These are phyloP conservation scores for Lordiphosa andalusiaca DNA, from an alignment of 2,888 invertebrate genomes.

Conservation along the genomic window DNA sequence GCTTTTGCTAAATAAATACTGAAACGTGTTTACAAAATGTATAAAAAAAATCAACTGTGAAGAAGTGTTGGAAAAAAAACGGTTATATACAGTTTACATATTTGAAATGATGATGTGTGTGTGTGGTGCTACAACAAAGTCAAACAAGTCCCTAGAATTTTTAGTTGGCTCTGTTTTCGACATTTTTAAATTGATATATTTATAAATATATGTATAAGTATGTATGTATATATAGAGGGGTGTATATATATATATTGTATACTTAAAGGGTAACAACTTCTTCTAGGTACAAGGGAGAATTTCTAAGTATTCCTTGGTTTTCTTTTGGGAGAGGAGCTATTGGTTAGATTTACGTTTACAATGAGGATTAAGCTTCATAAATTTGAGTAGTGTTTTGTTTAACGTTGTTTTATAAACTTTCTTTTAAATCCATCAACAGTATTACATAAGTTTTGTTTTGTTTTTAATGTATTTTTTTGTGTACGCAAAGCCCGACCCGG, in stretches of 20 bases:
- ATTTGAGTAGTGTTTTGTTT: conserved; percentile 39
- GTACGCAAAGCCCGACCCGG: conserved; percentile 48
- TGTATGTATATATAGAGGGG: conserved; percentile 8
- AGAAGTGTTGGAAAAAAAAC: conserved; percentile 33
- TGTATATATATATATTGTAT: conserved; percentile 33
- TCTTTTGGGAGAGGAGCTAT: conserved; percentile 25
- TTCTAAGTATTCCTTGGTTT: conserved; percentile 12
- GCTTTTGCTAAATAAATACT: conserved; percentile 64
- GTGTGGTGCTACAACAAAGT: conserved; percentile 40
- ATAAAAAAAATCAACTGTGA: conserved; percentile 35
- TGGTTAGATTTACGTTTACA: conserved; percentile 29
- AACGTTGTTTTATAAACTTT: conserved; percentile 74
- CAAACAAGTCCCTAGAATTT: conserved; percentile 38
- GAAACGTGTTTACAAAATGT: conserved; percentile 65
- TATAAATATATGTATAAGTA: conserved; percentile 24
- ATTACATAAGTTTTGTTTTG: conserved; percentile 46
- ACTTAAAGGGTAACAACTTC: conserved; percentile 64
- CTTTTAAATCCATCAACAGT: conserved; percentile 64
- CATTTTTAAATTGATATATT: conserved; percentile 40
- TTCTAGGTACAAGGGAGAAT: conserved; percentile 64
- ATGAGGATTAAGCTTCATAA: conserved; percentile 35
- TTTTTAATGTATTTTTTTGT: conserved; percentile 34
- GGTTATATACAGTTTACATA: conserved; percentile 55
- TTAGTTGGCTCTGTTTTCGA: conserved; percentile 26
- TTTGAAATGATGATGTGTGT: conserved; percentile 48